A percentile compares a stretch with the other conserved stretches of the same genome.
These are phyloP conservation scores for Girardinichthys multiradiatus DNA, from an alignment of 2,113 vertebrate species.

Conservation along the genomic window DNA sequence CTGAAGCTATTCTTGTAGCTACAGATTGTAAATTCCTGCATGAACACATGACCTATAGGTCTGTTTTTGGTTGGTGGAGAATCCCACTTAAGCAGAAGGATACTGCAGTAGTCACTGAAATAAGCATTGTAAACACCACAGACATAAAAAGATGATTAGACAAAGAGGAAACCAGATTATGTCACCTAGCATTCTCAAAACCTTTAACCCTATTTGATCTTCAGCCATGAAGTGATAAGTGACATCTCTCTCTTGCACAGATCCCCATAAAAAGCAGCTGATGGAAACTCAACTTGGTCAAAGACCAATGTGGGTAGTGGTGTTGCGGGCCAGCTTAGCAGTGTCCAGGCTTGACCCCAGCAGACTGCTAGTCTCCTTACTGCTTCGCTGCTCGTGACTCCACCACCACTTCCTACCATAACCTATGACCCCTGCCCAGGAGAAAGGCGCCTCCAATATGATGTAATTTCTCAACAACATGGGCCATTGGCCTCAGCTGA, in stretches of 20 bases:
- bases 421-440: conserved; percentile 68
- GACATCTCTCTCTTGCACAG: background rate
- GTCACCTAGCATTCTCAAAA: background rate
- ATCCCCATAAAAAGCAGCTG: conserved; percentile 17
- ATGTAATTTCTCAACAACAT: conserved; percentile 59
- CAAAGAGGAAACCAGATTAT: background rate
- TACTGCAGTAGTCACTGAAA: conserved; percentile 1
- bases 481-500: conserved; percentile 42
- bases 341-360: conserved; percentile 60
- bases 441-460: conserved; percentile 65
- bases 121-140: background rate
- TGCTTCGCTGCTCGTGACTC: conserved; percentile 55
- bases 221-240: conserved; percentile 19
- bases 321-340: conserved; percentile 34
- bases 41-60: too few relatives aligned
- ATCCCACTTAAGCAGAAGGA: background rate
- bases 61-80: background rate
- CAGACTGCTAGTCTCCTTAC: conserved; percentile 66
- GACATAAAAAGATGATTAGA: background rate
- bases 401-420: conserved; percentile 53
- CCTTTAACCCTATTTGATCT: background rate
- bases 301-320: conserved; percentile 21
- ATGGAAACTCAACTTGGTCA: conserved; percentile 34
- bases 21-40: too few relatives aligned
- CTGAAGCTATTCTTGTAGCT: too few relatives aligned